Percentiles rank a stretch among this genome's conserved stretches.
Conservation (phyloP, 2,113 vertebrate species). For the Chauna torquata region DNA sequence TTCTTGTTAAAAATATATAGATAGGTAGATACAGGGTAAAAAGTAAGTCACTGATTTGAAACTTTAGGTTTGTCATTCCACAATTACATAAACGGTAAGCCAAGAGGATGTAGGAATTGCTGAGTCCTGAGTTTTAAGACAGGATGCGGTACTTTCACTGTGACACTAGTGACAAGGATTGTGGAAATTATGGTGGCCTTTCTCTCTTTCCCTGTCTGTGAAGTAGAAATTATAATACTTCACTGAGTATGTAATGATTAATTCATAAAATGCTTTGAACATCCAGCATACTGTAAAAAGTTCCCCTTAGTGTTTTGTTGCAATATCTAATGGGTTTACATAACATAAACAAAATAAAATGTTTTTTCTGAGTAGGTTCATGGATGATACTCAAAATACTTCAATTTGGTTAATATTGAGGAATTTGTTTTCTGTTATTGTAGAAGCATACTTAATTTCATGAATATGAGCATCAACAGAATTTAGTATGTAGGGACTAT, state of each 20-base stretch:
- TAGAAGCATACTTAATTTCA: background rate
- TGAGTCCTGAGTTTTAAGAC: background rate
- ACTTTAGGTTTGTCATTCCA: background rate
- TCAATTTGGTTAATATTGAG: background rate
- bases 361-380: background rate
- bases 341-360: background rate
- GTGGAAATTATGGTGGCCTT: background rate
- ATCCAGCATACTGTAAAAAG: background rate
- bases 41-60: background rate
- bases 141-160: background rate
- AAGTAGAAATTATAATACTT: background rate
- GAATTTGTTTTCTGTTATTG: background rate
- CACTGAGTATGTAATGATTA: background rate
- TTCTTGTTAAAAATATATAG: background rate
- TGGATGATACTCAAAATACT: background rate
- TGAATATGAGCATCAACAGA: background rate
- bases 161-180: background rate
- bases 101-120: background rate
- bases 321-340: background rate
- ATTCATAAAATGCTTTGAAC: background rate
- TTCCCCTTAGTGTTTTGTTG: background rate
- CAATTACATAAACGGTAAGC: background rate
- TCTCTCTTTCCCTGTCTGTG: background rate
- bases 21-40: background rate
- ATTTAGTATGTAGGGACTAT: background rate